Conservation (phyloP, 2,113 vertebrate species). For the Mobula hypostoma region DNA sequence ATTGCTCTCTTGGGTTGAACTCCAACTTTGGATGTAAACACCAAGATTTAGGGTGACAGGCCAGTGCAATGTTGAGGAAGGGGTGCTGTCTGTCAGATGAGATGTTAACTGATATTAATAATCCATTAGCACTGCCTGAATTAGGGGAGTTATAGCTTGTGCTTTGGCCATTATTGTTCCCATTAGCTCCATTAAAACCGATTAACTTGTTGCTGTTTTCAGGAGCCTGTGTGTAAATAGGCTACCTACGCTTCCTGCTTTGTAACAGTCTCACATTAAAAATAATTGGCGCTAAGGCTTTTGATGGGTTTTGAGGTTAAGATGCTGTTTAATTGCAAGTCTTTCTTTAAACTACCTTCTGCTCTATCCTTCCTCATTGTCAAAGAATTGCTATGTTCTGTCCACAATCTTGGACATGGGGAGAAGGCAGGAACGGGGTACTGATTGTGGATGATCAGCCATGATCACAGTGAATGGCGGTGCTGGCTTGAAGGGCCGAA, state of each 20-base stretch:
- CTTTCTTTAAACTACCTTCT: not conserved
- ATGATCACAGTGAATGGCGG: no score
- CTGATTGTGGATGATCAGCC: no score
- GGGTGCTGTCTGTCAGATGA: not conserved
- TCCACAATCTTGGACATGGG: no score
- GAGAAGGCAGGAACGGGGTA: no score
- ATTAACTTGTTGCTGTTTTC: not conserved
- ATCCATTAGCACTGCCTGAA: no score
- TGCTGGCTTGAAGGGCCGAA: no score
- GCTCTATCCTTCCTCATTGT: not conserved
- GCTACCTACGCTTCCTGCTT: not conserved
- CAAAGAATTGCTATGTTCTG: not conserved
- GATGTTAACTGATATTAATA: not conserved
- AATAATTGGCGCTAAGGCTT: not conserved
- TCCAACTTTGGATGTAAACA: no score
- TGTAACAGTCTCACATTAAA: not conserved
- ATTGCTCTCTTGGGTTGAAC: not conserved
- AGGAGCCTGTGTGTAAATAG: not conserved
- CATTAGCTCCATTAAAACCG: not conserved
- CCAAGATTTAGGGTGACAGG: not conserved
- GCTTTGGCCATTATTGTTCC: not conserved
- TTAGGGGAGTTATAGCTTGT: not conserved
- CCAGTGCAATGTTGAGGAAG: not conserved
- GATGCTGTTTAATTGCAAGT: not conserved
- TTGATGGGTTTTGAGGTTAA: not conserved